A percentile compares a stretch with the other conserved stretches of the same genome.
Conservation (phyloP, 2,797 vertebrate genomes). For the Melopsittacus undulatus region DNA sequence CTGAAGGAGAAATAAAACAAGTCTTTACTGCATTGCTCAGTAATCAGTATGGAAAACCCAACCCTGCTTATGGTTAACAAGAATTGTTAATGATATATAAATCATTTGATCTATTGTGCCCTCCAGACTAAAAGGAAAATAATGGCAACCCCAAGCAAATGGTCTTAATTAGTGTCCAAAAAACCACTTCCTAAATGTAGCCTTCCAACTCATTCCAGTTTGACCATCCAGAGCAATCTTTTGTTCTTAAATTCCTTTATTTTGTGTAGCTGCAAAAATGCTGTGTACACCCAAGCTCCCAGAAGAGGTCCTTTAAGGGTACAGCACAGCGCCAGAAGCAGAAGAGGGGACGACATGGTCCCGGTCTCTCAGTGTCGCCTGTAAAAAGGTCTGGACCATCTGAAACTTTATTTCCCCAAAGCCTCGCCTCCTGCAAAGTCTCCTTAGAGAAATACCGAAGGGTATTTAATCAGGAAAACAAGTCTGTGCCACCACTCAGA, state of each 20-base stretch:
- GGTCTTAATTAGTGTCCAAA: conserved; percentile 70
- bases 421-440: neutral
- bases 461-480: accelerated
- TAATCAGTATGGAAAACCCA: conserved; percentile 48
- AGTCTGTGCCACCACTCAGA: neutral
- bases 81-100: conserved; percentile 63
- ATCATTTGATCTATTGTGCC: conserved; percentile 62
- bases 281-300: neutral
- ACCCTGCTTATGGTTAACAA: conserved; percentile 38
- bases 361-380: neutral
- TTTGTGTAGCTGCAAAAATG: neutral
- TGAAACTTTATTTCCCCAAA: neutral
- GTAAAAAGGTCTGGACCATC: neutral
- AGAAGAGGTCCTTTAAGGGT: conserved; percentile 1
- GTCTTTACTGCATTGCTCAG: conserved; percentile 17
- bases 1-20: conserved; percentile 77
- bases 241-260: conserved; percentile 33
- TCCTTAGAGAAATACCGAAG: neutral
- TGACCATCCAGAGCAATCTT: conserved; percentile 54
- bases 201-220: conserved; percentile 55
- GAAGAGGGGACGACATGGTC: neutral
- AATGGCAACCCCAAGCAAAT: conserved; percentile 64
- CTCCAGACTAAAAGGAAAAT: conserved; percentile 59
- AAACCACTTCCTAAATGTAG: conserved; percentile 68
- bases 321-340: neutral